Percentiles rank a stretch among this genome's conserved stretches.
phyloP scores from a whole-genome alignment of 2,888 invertebrate genomes.

The Rosalia funebris region DNA sequence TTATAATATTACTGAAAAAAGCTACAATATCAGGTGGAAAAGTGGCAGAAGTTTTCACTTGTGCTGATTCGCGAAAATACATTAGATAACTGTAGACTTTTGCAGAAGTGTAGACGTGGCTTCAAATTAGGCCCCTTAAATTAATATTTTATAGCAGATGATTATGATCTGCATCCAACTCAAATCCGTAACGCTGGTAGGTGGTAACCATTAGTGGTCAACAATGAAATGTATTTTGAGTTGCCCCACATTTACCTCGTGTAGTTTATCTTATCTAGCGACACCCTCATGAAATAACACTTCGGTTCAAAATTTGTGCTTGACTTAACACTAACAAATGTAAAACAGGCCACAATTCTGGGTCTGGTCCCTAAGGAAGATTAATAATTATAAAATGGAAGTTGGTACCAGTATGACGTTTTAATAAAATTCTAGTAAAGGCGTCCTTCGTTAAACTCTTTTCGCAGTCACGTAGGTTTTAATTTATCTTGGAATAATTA shows the following conservation, averaged over 20 bases:
- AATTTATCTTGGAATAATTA: too few relatives aligned
- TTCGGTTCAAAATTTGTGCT: slow-evolving; percentile 5
- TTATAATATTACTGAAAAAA: too few relatives aligned
- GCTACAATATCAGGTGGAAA: too few relatives aligned
- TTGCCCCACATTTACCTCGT: slow-evolving; percentile 10
- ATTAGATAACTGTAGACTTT: too few relatives aligned
- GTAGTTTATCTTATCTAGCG: slow-evolving; percentile 9
- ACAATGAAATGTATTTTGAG: neutral
- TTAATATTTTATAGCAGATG: neutral
- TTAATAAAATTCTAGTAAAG: too few relatives aligned
- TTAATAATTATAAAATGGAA: slow-evolving; percentile 1
- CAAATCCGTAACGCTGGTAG: neutral
- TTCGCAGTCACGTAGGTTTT: too few relatives aligned
- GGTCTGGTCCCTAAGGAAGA: neutral
- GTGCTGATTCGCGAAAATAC: too few relatives aligned
- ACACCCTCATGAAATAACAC: neutral
- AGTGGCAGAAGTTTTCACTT: too few relatives aligned
- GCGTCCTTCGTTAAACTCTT: too few relatives aligned
- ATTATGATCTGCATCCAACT: too few relatives aligned
- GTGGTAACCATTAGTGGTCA: neutral
- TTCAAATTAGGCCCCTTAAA: neutral
- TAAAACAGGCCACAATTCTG: neutral
- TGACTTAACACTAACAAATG: slow-evolving; percentile 8
- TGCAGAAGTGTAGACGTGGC: too few relatives aligned
- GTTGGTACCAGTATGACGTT: neutral